phyloP scores from a whole-genome alignment of 2,113 vertebrate genomes.

The Paraplagusia blochii region DNA sequence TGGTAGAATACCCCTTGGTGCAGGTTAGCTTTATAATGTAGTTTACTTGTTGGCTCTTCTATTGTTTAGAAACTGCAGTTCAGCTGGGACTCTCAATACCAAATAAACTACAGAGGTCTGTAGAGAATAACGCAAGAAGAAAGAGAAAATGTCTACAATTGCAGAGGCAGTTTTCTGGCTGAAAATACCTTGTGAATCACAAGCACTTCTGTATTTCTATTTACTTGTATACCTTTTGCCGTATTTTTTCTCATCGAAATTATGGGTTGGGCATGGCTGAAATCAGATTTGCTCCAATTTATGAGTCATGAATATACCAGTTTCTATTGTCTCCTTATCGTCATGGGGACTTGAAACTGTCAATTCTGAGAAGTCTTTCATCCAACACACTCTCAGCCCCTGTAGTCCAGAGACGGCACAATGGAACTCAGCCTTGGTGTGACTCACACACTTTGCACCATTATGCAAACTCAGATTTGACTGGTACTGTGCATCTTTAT shows the following conservation, averaged over 20 bases:
- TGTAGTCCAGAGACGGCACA: slow-evolving; percentile 42
- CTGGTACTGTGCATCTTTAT: slow-evolving; percentile 31
- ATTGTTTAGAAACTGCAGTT: no score
- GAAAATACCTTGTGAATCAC: no score
- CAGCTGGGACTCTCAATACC: no score
- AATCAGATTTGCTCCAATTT: slow-evolving; percentile 27
- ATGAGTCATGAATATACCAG: slow-evolving; percentile 25
- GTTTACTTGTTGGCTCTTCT: no score
- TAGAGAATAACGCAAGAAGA: no score
- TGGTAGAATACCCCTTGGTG: no score
- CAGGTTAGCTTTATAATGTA: no score
- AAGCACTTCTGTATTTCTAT: not conserved
- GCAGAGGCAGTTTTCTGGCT: no score
- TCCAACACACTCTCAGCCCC: slow-evolving; percentile 28
- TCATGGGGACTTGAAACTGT: slow-evolving; percentile 32
- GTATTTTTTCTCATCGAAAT: slow-evolving; percentile 15
- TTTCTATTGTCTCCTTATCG: slow-evolving; percentile 26
- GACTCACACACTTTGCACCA: slow-evolving; percentile 39
- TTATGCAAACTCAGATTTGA: slow-evolving; percentile 20
- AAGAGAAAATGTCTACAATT: no score
- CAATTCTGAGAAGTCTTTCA: slow-evolving; percentile 41
- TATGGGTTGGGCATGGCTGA: slow-evolving; percentile 9
- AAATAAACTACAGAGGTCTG: no score
- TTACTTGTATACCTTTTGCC: not conserved
- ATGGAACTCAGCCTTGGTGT: slow-evolving; percentile 40